Conservation (phyloP, 1,140 invertebrate genomes). For the Neelides sp. region DNA sequence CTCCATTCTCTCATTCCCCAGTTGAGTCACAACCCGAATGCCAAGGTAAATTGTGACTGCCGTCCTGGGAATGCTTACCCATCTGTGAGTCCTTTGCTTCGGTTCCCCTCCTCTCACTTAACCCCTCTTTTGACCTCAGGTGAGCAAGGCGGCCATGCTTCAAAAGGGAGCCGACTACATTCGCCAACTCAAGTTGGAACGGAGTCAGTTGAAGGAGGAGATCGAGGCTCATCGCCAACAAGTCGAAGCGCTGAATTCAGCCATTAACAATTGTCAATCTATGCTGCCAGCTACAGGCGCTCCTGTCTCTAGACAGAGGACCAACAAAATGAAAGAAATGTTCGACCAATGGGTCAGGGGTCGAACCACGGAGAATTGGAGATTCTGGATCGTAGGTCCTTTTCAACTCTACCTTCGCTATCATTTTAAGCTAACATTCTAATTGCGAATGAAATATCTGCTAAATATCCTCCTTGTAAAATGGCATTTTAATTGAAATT, state of each 20-base stretch:
- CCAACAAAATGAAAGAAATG: constrained; percentile 87
- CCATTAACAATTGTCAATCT: constrained; percentile 85
- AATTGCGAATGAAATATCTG: too few species aligned
- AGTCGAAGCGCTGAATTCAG: constrained; percentile 77
- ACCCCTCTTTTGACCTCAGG: constrained; percentile 40
- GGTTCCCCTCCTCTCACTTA: too few species aligned
- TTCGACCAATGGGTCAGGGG: constrained; percentile 80
- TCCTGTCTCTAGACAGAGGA: constrained; percentile 73
- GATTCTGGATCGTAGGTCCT: constrained; percentile 88
- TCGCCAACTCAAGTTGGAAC: constrained; percentile 69
- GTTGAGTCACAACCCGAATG: constrained; percentile 74
- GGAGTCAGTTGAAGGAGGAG: constrained; percentile 75
- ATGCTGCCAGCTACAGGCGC: constrained; percentile 90
- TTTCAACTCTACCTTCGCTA: too few species aligned
- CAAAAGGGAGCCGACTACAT: constrained; percentile 95
- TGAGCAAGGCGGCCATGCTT: constrained; percentile 90
- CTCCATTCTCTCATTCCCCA: constrained; percentile 86
- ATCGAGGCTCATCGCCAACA: constrained; percentile 72
- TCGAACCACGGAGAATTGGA: constrained; percentile 84
- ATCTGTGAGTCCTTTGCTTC: constrained; percentile 17
- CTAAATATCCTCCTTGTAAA: too few species aligned
- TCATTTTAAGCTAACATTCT: too few species aligned
- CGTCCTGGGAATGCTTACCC: constrained; percentile 7
- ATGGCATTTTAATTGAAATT: constrained; percentile 35
- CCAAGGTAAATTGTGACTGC: constrained; percentile 50